Evolutionary conservation across 2,888 invertebrate species (phyloP), one percentile per base, ranked within the genome.

Genomic region (Ornithoptera priamus): DNA sequence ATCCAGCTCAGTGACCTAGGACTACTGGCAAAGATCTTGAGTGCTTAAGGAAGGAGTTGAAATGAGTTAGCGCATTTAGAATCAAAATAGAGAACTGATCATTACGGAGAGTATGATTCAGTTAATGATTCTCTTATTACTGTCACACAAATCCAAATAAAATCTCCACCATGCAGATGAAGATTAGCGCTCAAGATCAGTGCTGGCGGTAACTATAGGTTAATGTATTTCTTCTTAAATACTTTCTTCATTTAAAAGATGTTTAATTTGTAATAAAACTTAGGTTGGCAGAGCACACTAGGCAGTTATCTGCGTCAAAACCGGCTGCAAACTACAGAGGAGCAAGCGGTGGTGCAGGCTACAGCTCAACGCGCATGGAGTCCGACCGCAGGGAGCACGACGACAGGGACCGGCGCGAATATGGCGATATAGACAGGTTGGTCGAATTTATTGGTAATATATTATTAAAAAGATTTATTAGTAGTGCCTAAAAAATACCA

Each of bases 201-300:
- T 57, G 57, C 20, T 20, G 57, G 57, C 57, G 57, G n/a, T 57
- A 57, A 57, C n/a, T 57, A 57, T 57, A 57, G 57, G 57, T 8
- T 57, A 20, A 18, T 20, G 15, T 18, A 56, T 56, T 56, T 50
- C 15, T 5, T 50, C 10, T 50, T 50, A 15, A 5, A 20, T 20
- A 20, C 5, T 20, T 57, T 8, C 18, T 57, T 20, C 20, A 6
- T 18, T 6, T 57, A 20, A 57, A 57, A 10, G 20, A 57, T 6
- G 10, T 57, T 57, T 57, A 0, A 57, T 57, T 57, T 57, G 57
- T 57, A 57, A 57, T 7, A 10, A 57, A 62, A 68, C 22, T 8
- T 62, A 93, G 93, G 81, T 80, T 93, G 84, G 90, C 82, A 67
- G 93, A 93, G 73, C 89, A 92, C 82, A 89, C 85, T 74, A 84